Percentiles rank a stretch among this genome's conserved stretches.
These are phyloP conservation scores for Eilema depressum DNA, from an alignment of 2,888 invertebrate species.

Conservation along the genomic window DNA sequence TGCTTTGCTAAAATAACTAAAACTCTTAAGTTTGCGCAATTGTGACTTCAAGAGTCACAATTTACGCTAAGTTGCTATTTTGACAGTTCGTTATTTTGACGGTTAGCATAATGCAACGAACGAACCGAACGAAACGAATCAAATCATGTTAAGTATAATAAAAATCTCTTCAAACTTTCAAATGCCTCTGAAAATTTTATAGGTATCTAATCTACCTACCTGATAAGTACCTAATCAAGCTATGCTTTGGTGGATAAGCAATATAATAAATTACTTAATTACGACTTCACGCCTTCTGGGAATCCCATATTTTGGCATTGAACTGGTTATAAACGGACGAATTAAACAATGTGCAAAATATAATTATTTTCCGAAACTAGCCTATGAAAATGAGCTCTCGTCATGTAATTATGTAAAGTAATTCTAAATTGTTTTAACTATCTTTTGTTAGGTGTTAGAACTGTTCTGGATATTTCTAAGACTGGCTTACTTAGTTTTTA, in stretches of 20 bases:
- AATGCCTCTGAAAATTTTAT: neutral
- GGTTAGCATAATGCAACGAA: too few species aligned
- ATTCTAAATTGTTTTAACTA: slow-evolving; percentile 2
- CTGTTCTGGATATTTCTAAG: neutral
- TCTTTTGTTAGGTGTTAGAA: slow-evolving; percentile 1
- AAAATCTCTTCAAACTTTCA: neutral
- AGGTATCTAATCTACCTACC: too few species aligned
- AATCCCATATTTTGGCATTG: slow-evolving; percentile 7
- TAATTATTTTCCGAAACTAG: neutral
- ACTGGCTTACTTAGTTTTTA: neutral
- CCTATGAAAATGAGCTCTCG: neutral
- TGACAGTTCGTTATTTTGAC: too few species aligned
- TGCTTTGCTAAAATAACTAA: too few species aligned
- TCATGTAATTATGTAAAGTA: neutral
- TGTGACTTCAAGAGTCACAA: too few species aligned
- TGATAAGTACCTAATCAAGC: too few species aligned
- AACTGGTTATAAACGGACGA: slow-evolving; percentile 6
- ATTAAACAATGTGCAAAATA: neutral
- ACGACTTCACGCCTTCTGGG: neutral
- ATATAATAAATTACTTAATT: neutral
- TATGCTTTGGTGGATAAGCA: slow-evolving; percentile 1
- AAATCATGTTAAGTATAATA: too few species aligned
- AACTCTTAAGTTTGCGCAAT: too few species aligned
- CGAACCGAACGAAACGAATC: too few species aligned
- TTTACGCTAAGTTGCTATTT: too few species aligned